A percentile compares a stretch with the other conserved stretches of the same genome.
Evolutionary conservation across 2,113 vertebrate genomes (phyloP).

Genomic region (Pipra filicauda): DNA sequence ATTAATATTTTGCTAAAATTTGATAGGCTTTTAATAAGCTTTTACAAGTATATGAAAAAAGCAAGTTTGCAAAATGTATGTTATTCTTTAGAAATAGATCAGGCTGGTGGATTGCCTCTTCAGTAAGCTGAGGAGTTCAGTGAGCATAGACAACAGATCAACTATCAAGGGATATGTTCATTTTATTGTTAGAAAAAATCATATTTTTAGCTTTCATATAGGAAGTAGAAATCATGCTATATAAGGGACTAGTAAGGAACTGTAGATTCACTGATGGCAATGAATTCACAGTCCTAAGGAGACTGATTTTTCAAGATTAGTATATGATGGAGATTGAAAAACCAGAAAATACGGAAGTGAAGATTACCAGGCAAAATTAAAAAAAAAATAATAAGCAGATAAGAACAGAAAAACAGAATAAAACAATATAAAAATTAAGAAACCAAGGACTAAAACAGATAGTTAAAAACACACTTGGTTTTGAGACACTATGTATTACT

Average conservation of each 20-base stretch:
- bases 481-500: neutral
- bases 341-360: neutral
- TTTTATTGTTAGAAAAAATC: neutral
- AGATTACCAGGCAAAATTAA: neutral
- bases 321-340: neutral
- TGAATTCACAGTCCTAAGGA: neutral
- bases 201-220: neutral
- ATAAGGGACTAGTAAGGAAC: neutral
- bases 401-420: neutral
- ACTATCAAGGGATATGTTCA: neutral
- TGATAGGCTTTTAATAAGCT: neutral
- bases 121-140: neutral
- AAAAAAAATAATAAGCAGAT: fast-evolving
- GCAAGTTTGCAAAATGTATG: neutral
- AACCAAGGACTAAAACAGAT: neutral
- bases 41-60: neutral
- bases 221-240: neutral
- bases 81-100: neutral
- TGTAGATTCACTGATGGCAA: neutral
- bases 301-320: neutral
- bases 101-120: neutral
- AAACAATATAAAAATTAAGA: neutral
- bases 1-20: neutral
- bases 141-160: neutral
- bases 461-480: neutral